phyloP scores from a whole-genome alignment of 2,113 vertebrate species.

The Spheniscus mendiculus region DNA sequence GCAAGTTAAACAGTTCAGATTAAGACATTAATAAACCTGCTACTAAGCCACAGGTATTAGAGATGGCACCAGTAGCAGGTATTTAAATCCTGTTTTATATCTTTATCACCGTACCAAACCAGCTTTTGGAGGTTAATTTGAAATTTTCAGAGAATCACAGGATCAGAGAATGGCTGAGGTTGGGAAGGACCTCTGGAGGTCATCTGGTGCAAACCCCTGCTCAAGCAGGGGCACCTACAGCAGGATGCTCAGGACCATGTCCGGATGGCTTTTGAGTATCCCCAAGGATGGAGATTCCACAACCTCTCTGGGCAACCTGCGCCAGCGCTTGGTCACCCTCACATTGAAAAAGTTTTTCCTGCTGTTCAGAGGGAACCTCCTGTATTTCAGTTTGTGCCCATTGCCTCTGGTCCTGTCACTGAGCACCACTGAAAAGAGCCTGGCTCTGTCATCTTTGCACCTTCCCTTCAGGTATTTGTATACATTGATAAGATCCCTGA shows the following conservation, averaged over 20 bases:
- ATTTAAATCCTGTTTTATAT: background rate
- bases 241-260: background rate
- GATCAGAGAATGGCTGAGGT: background rate
- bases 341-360: background rate
- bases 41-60: background rate
- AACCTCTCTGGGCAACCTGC: background rate
- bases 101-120: background rate
- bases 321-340: accelerated
- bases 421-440: background rate
- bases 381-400: background rate
- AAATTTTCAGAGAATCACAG: background rate
- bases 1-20: background rate
- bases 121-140: background rate
- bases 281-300: background rate
- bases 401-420: background rate
- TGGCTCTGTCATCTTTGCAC: background rate
- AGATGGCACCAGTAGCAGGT: background rate
- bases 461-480: background rate
- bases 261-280: background rate
- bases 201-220: background rate
- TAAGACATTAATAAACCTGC: background rate
- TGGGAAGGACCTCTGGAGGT: background rate
- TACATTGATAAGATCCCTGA: background rate
- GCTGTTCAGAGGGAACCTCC: background rate
- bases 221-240: background rate